phyloP scores from a whole-genome alignment of 2,797 vertebrate species.

The Propithecus perrieri region DNA sequence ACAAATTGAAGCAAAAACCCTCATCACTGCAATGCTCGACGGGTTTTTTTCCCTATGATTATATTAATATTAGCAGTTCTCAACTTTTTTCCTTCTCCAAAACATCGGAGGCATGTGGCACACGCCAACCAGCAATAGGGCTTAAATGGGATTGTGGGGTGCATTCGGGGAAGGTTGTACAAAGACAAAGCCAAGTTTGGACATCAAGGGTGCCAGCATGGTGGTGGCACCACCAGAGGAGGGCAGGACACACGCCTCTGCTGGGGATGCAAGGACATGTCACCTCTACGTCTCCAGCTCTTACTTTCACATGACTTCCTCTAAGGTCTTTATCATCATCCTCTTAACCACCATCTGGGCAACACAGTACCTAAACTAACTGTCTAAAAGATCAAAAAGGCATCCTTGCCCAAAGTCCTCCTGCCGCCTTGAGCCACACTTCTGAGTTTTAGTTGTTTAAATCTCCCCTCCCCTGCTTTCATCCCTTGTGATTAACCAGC shows the following conservation, averaged over 20 bases:
- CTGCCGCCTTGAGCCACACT: background rate
- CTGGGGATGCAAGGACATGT: too few species aligned
- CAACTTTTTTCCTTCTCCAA: background rate
- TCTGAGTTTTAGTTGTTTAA: background rate
- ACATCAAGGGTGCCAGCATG: background rate
- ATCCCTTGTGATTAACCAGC: background rate
- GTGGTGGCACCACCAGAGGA: background rate
- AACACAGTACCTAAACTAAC: background rate
- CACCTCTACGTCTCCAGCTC: background rate
- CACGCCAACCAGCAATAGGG: too few species aligned
- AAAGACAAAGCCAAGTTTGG: background rate
- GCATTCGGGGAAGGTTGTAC: accelerated
- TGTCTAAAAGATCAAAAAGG: background rate
- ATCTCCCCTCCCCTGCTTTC: background rate
- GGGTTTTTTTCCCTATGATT: background rate
- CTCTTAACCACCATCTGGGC: background rate
- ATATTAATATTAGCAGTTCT: background rate
- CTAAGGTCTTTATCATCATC: background rate
- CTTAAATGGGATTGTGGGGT: background rate
- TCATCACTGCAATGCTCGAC: background rate
- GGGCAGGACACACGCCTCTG: accelerated
- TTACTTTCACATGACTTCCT: background rate
- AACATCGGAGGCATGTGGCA: background rate
- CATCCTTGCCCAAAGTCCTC: background rate
- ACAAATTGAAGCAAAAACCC: background rate